These are phyloP conservation scores for Manduca sexta DNA, from an alignment of 1,140 invertebrate species.

Conservation along the genomic window DNA sequence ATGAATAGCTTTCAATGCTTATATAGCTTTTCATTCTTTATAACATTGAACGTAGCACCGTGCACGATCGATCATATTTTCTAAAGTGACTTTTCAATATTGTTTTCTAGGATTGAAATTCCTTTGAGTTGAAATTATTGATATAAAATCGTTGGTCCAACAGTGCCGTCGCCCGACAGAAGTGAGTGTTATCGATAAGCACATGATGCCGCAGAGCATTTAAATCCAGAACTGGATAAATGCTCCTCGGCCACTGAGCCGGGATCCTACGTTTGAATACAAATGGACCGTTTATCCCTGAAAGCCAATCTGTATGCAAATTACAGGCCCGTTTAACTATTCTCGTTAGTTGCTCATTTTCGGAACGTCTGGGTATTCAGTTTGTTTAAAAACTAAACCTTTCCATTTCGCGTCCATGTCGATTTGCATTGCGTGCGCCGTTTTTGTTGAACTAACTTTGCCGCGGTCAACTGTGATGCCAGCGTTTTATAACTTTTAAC, in stretches of 20 bases:
- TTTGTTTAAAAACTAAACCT: slow-evolving; percentile 20
- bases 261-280: slow-evolving; percentile 65
- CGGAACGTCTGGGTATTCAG: slow-evolving; percentile 54
- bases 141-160: too few relatives aligned
- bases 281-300: slow-evolving; percentile 69
- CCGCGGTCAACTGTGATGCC: too few relatives aligned
- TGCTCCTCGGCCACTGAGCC: slow-evolving; percentile 56
- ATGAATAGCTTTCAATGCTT: too few relatives aligned
- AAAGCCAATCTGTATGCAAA: slow-evolving; percentile 72
- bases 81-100: too few relatives aligned
- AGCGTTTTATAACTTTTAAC: background rate
- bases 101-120: too few relatives aligned
- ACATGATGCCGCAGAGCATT: slow-evolving; percentile 48
- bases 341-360: slow-evolving; percentile 73
- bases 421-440: background rate
- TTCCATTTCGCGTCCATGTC: slow-evolving; percentile 4
- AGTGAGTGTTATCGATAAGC: slow-evolving; percentile 37
- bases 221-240: slow-evolving; percentile 66
- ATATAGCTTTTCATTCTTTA: too few relatives aligned
- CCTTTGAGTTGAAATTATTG: too few relatives aligned
- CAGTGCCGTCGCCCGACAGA: too few relatives aligned
- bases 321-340: slow-evolving; percentile 68
- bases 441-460: too few relatives aligned
- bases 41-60: too few relatives aligned
- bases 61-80: too few relatives aligned